Conservation (phyloP, 2,797 vertebrate species). For the Chromis chromis region DNA sequence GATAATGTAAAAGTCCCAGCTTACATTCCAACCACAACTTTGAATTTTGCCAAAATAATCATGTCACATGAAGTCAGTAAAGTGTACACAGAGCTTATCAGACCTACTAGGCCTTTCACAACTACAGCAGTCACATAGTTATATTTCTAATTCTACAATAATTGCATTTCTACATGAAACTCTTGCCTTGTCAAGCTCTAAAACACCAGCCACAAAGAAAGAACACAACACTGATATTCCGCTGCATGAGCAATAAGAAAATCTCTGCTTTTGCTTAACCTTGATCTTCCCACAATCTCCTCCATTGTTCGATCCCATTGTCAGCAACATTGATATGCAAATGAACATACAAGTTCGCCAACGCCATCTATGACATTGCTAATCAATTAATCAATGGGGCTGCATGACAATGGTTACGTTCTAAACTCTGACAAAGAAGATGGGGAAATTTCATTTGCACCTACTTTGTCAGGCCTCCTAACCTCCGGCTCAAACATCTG, state of each 20-base stretch:
- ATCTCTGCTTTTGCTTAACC: constrained; percentile 50
- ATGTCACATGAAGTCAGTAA: not conserved
- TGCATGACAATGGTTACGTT: constrained; percentile 62
- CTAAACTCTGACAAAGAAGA: constrained; percentile 63
- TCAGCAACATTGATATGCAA: constrained; percentile 71
- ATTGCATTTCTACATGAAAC: not conserved
- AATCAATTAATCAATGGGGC: constrained; percentile 72
- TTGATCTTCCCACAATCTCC: constrained; percentile 52
- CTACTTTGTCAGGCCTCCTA: constrained; percentile 21
- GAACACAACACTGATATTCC: not conserved
- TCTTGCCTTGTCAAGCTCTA: not conserved
- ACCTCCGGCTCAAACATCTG: constrained; percentile 29
- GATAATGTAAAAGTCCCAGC: too few relatives aligned
- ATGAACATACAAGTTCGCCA: constrained; percentile 45
- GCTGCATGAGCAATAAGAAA: constrained; percentile 19
- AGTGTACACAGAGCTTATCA: too few relatives aligned
- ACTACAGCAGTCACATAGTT: too few relatives aligned
- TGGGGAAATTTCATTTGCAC: constrained; percentile 56
- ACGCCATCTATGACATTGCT: constrained; percentile 50
- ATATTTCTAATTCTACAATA: not conserved
- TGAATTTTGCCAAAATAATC: not conserved
- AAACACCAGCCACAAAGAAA: too few relatives aligned
- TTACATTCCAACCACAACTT: too few relatives aligned
- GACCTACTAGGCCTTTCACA: too few relatives aligned
- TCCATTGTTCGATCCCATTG: constrained; percentile 47